phyloP scores from a whole-genome alignment of 2,888 invertebrate species.

The Hyppa rectilinea region DNA sequence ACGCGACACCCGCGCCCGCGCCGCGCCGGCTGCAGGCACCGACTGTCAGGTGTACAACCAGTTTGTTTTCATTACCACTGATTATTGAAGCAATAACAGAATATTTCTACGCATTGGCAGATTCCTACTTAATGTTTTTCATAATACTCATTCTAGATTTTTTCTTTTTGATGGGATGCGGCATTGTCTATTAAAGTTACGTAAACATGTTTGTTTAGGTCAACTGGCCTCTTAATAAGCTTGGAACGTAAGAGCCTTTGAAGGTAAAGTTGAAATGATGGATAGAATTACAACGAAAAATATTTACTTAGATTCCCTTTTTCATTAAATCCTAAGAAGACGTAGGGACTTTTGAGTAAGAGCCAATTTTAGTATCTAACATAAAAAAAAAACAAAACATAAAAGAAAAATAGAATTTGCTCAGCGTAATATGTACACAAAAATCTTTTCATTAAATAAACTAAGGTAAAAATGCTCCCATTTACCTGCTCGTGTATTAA shows the following conservation, averaged over 20 bases:
- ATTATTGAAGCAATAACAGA: slow-evolving; percentile 28
- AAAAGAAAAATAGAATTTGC: background rate
- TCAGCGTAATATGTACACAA: slow-evolving; percentile 17
- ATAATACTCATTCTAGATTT: slow-evolving; percentile 39
- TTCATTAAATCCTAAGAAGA: background rate
- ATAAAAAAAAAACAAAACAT: background rate
- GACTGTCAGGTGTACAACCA: slow-evolving; percentile 53
- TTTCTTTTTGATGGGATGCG: slow-evolving; percentile 26
- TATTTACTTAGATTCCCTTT: background rate
- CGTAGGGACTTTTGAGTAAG: no score
- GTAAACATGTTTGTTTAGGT: slow-evolving; percentile 42
- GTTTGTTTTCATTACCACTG: slow-evolving; percentile 47
- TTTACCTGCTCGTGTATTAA: slow-evolving; percentile 49
- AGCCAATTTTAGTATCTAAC: no score
- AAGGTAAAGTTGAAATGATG: slow-evolving; percentile 11
- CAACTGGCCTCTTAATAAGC: slow-evolving; percentile 22
- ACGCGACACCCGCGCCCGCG: slow-evolving; percentile 49
- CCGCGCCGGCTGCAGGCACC: slow-evolving; percentile 34
- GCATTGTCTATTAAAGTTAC: slow-evolving; percentile 14
- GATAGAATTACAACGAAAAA: slow-evolving; percentile 10
- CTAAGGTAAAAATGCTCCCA: slow-evolving; percentile 28
- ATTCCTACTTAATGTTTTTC: slow-evolving; percentile 39
- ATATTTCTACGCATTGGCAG: slow-evolving; percentile 40
- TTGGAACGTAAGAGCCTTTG: slow-evolving; percentile 3
- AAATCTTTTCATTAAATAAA: slow-evolving; percentile 34